Evolutionary conservation across 2,888 invertebrate genomes (phyloP).

Genomic region (Pilophorus perplexus): DNA sequence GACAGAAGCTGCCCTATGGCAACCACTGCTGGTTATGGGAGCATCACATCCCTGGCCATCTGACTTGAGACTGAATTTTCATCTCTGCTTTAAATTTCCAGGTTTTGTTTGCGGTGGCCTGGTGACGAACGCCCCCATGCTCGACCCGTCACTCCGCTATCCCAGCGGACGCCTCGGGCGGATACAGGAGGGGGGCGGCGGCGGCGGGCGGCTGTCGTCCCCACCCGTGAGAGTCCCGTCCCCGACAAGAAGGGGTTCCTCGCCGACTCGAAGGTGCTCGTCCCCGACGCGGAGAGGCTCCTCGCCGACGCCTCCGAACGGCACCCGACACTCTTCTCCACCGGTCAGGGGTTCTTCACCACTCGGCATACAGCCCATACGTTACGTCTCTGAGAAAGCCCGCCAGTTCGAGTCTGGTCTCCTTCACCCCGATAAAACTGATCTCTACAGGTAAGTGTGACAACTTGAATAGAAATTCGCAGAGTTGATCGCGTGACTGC

Average conservation of each 20-base stretch:
- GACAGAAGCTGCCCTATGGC: no score
- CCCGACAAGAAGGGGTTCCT: neutral
- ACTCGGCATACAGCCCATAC: conserved; percentile 50
- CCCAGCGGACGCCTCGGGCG: conserved; percentile 54
- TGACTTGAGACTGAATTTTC: no score
- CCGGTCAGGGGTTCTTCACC: conserved; percentile 24
- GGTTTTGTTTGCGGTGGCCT: conserved; percentile 47
- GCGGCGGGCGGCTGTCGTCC: conserved; percentile 13
- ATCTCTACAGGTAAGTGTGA: conserved; percentile 53
- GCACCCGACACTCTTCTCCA: conserved; percentile 14
- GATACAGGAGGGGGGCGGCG: conserved; percentile 59
- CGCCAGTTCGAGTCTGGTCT: conserved; percentile 69
- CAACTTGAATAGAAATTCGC: neutral
- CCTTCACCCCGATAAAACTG: conserved; percentile 62
- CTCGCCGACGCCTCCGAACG: conserved; percentile 7
- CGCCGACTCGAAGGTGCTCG: neutral
- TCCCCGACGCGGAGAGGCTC: neutral
- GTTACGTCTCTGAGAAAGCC: conserved; percentile 70
- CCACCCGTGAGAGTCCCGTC: conserved; percentile 2
- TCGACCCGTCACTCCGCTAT: conserved; percentile 47
- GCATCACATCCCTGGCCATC: no score
- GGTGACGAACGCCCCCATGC: conserved; percentile 46
- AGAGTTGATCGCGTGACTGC: no score
- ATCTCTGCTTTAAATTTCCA: conserved; percentile 9
- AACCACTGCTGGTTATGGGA: no score